phyloP scores from a whole-genome alignment of 2,113 vertebrate genomes.

The Periophthalmodon schlosseri region DNA sequence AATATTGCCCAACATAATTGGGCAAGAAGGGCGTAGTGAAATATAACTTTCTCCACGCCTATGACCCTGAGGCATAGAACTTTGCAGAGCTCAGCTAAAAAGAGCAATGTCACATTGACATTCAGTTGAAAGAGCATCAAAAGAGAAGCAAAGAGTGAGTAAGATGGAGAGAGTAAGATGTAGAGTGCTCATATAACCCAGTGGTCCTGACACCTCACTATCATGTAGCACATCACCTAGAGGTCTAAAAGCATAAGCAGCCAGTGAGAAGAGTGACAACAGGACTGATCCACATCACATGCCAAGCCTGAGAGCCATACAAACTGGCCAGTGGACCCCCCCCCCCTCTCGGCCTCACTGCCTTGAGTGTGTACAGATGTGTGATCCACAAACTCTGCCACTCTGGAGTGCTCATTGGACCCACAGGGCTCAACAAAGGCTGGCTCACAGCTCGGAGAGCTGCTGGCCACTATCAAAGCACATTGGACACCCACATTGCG shows the following conservation, averaged over 20 bases:
- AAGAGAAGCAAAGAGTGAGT: constrained; percentile 50
- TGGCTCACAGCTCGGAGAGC: constrained; percentile 55
- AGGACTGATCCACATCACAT: constrained; percentile 48
- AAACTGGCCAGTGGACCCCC: constrained; percentile 29
- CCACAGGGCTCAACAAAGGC: constrained; percentile 56
- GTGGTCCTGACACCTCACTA: constrained; percentile 42
- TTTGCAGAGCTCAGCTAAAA: constrained; percentile 52
- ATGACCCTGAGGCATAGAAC: constrained; percentile 23
- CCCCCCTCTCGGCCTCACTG: constrained; percentile 21
- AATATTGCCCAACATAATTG: constrained; percentile 22
- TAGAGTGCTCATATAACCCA: constrained; percentile 28
- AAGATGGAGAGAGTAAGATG: constrained; percentile 17
- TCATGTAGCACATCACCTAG: constrained; percentile 50
- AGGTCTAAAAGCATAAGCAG: constrained; percentile 46
- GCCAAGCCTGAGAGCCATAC: constrained; percentile 50
- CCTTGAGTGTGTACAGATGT: constrained; percentile 70
- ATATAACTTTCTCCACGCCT: constrained; percentile 25
- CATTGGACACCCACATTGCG: constrained; percentile 31
- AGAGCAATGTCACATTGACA: constrained; percentile 55
- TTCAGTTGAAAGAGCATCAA: constrained; percentile 51
- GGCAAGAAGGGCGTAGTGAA: constrained; percentile 15
- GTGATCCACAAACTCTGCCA: constrained; percentile 52
- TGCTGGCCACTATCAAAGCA: constrained; percentile 39
- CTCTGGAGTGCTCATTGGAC: constrained; percentile 51
- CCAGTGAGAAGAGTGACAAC: constrained; percentile 46